These are phyloP conservation scores for Nicator chloris DNA, from an alignment of 2,113 vertebrate species.

Conservation along the genomic window DNA sequence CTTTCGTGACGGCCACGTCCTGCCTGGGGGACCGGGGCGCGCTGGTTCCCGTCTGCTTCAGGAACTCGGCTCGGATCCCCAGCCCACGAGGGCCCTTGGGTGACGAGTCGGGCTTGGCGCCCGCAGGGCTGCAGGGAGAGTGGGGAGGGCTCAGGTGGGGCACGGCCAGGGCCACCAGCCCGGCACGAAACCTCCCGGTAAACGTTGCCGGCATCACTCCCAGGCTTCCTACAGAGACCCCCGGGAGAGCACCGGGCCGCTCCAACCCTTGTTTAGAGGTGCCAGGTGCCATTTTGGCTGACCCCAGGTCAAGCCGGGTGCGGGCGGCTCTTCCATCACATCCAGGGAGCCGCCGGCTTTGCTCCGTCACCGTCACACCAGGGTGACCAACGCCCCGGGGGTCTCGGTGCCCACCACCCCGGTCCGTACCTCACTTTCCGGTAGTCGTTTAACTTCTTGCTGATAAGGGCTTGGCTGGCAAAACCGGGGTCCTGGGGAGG, in stretches of 20 bases:
- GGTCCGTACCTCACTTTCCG: constrained; percentile 82
- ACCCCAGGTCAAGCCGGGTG: rapidly evolving
- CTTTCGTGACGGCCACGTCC: constrained; percentile 78
- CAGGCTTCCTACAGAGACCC: background rate
- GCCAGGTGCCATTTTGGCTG: background rate
- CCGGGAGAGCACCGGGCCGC: background rate
- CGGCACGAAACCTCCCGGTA: background rate
- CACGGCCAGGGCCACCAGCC: background rate
- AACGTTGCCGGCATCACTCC: rapidly evolving
- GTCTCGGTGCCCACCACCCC: background rate
- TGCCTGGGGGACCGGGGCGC: constrained; percentile 79
- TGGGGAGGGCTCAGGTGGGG: background rate
- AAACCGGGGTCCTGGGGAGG: constrained; percentile 85
- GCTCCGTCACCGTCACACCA: background rate
- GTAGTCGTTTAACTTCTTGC: constrained; percentile 96
- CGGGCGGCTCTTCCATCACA: rapidly evolving
- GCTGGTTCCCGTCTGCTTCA: constrained; percentile 76
- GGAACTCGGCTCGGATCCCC: constrained; percentile 85
- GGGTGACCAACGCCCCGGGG: background rate
- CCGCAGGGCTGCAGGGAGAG: constrained; percentile 79
- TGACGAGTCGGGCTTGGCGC: constrained; percentile 89
- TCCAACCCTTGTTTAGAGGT: background rate
- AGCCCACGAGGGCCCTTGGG: constrained; percentile 83
- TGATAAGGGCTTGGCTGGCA: constrained; percentile 95
- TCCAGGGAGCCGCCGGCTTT: background rate